Conservation (phyloP, 1,140 invertebrate species). For the Anoplolepis gracilipes region DNA sequence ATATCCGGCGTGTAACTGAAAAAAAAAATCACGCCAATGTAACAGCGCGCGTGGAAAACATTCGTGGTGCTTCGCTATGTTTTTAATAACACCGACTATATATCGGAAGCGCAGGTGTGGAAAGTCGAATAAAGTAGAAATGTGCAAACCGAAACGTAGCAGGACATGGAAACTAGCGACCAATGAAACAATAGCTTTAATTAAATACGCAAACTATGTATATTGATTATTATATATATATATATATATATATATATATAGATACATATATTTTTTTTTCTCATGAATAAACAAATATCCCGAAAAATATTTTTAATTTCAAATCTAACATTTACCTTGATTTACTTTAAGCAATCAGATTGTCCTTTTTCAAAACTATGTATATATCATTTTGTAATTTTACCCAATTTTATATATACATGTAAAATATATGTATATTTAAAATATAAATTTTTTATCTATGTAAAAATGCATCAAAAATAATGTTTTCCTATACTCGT, state of each 20-base stretch:
- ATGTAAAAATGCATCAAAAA: too few relatives aligned
- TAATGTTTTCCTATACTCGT: too few relatives aligned
- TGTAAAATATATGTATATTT: too few relatives aligned
- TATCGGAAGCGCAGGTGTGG: constrained; percentile 48
- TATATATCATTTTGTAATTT: too few relatives aligned
- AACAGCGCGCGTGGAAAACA: constrained; percentile 18
- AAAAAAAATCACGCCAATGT: constrained; percentile 25
- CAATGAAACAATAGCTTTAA: constrained; percentile 53
- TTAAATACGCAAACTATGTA: constrained; percentile 32
- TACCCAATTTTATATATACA: too few relatives aligned
- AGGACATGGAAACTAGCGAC: constrained; percentile 18
- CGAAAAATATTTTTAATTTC: not conserved
- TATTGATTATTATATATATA: constrained; percentile 5
- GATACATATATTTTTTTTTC: not conserved
- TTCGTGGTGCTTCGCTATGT: constrained; percentile 31
- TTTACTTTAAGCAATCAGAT: too few relatives aligned
- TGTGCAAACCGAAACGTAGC: constrained; percentile 30
- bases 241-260: too few relatives aligned
- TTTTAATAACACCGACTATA: constrained; percentile 53
- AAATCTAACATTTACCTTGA: too few relatives aligned
- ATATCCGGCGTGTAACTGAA: constrained; percentile 35
- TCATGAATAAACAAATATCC: constrained; percentile 7
- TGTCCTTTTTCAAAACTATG: too few relatives aligned
- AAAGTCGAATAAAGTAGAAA: constrained; percentile 46
- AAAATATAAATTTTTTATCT: too few relatives aligned